Evolutionary conservation across 2,113 vertebrate species (phyloP).

Genomic region (Noturus placidus): DNA sequence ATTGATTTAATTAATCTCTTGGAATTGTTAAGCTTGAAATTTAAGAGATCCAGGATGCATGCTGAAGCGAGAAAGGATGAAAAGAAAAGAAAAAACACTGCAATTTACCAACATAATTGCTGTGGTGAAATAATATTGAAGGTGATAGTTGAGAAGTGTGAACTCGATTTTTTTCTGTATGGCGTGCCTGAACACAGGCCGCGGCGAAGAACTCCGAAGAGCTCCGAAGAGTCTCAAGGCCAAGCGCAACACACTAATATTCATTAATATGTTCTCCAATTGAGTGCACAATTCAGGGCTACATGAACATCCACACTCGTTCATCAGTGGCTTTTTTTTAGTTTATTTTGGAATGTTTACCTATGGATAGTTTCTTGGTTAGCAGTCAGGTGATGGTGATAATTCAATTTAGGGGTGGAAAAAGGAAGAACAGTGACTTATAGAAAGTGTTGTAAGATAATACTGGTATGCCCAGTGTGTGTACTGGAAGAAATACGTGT

Average conservation of each 20-base stretch:
- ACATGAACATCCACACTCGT: neutral
- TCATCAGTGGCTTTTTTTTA: neutral
- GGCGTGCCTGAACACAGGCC: conserved; percentile 3
- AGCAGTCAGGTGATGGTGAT: neutral
- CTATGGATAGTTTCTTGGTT: neutral
- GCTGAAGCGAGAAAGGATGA: neutral
- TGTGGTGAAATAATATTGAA: conserved; percentile 27
- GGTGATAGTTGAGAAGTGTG: neutral
- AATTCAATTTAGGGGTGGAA: neutral
- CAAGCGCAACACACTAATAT: neutral
- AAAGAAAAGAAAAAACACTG: neutral
- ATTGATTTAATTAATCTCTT: neutral
- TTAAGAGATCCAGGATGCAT: neutral
- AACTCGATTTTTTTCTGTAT: neutral
- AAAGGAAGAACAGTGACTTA: neutral
- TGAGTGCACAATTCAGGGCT: neutral
- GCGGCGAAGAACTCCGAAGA: neutral
- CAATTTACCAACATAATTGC: conserved; percentile 14
- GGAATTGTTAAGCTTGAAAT: neutral
- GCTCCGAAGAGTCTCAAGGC: neutral
- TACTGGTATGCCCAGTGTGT: neutral
- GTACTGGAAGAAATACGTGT: neutral
- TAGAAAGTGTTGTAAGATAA: neutral
- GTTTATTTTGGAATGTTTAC: neutral
- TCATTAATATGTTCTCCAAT: neutral